Conservation (phyloP, 2,113 vertebrate genomes). For the Microcebus tavaratra region DNA sequence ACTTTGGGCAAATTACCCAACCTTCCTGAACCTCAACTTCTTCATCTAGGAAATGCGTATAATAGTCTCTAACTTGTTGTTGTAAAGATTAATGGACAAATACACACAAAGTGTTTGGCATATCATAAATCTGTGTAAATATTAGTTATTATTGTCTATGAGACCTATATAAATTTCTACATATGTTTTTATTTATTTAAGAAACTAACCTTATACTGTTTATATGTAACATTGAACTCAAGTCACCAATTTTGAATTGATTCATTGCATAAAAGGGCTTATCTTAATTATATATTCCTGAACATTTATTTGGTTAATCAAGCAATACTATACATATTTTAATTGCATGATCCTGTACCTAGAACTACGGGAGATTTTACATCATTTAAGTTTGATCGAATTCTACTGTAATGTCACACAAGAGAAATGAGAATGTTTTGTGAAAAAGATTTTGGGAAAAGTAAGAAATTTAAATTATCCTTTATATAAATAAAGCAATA, state of each 20-base stretch:
- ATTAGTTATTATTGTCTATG: neutral
- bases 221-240: neutral
- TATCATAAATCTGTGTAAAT: neutral
- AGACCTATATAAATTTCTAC: neutral
- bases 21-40: neutral
- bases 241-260: neutral
- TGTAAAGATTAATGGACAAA: neutral
- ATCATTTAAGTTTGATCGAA: neutral
- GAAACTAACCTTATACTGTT: neutral
- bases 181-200: neutral
- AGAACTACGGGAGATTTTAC: neutral
- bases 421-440: neutral
- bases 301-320: conserved; percentile 14
- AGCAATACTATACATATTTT: neutral
- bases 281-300: neutral
- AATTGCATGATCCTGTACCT: neutral
- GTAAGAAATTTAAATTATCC: neutral
- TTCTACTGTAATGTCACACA: neutral
- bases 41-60: neutral
- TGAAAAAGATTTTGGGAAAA: neutral
- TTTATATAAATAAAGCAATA: neutral
- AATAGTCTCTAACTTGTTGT: neutral
- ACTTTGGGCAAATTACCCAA: neutral
- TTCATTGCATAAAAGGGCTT: neutral
- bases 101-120: neutral